Percentiles rank a stretch among this genome's conserved stretches.
These are phyloP conservation scores for Diglossa brunneiventris DNA, from an alignment of 2,113 vertebrate species.

Conservation along the genomic window DNA sequence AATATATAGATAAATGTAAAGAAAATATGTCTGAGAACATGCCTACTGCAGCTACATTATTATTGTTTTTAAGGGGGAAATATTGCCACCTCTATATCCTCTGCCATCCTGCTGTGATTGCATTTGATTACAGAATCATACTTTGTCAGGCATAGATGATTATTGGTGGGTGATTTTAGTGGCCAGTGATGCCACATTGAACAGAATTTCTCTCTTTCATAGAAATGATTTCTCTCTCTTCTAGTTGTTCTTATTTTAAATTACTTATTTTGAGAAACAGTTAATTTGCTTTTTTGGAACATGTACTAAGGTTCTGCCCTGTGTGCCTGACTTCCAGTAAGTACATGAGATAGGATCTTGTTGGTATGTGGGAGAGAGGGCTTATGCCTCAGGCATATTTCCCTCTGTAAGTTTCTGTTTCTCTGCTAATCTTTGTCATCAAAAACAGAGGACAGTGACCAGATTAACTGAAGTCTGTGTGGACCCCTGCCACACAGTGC, in stretches of 20 bases:
- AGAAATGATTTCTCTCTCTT: not conserved
- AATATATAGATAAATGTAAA: not conserved
- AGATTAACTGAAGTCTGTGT: not conserved
- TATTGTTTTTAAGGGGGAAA: not conserved
- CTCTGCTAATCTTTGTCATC: not conserved
- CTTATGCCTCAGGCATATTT: not conserved
- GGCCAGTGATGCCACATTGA: not conserved
- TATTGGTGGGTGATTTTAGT: not conserved
- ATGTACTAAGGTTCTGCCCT: not conserved
- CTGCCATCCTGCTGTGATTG: not conserved
- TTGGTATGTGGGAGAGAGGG: not conserved
- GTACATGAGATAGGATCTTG: not conserved
- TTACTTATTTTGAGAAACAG: not conserved
- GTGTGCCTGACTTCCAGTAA: not conserved
- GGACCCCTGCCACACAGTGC: not conserved
- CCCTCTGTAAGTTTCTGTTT: not conserved
- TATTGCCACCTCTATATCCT: not conserved
- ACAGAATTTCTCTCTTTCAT: not conserved
- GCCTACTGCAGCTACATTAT: not conserved
- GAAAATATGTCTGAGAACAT: not conserved
- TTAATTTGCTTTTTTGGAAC: not conserved
- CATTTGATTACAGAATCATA: not conserved
- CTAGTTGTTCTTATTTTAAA: not conserved
- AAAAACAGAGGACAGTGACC: not conserved
- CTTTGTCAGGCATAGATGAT: not conserved